Conservation (phyloP, 2,888 invertebrate genomes). For the Notodonta dromedarius region DNA sequence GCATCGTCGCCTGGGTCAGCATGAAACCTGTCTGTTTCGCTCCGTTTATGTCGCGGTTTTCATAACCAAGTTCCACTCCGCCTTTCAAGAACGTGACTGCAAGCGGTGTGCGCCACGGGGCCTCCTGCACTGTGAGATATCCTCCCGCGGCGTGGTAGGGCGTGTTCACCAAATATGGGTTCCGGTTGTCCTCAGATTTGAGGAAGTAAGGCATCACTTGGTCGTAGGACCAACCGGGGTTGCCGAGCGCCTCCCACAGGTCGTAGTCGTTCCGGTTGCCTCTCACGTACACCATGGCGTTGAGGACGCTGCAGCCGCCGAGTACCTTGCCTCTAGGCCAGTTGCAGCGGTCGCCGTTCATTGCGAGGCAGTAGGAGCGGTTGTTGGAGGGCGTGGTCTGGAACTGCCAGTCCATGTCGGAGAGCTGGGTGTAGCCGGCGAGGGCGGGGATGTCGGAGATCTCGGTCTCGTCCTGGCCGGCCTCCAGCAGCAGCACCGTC, state of each 20-base stretch:
- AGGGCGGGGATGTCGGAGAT: slow-evolving; percentile 94
- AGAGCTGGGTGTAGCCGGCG: slow-evolving; percentile 92
- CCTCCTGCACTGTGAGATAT: slow-evolving; percentile 92
- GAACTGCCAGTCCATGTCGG: slow-evolving; percentile 96
- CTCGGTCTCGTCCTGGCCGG: slow-evolving; percentile 95
- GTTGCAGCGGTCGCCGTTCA: slow-evolving; percentile 94
- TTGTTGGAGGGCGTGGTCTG: slow-evolving; percentile 92
- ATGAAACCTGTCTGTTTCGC: slow-evolving; percentile 94
- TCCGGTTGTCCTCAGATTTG: slow-evolving; percentile 94
- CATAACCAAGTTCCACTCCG: slow-evolving; percentile 92
- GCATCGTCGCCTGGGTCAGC: slow-evolving; percentile 93
- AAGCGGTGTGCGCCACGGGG: slow-evolving; percentile 92
- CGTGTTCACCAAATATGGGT: slow-evolving; percentile 90
- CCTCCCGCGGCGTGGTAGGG: slow-evolving; percentile 91
- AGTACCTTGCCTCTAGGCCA: slow-evolving; percentile 97
- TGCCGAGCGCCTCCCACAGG: slow-evolving; percentile 92
- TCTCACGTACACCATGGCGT: slow-evolving; percentile 96
- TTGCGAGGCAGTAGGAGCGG: slow-evolving; percentile 93
- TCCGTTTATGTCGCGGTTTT: slow-evolving; percentile 92
- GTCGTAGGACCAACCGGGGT: slow-evolving; percentile 93
- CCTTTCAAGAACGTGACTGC: slow-evolving; percentile 93
- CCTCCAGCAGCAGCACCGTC: slow-evolving; percentile 93
- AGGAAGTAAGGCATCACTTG: slow-evolving; percentile 93
- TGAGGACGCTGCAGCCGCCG: slow-evolving; percentile 94
- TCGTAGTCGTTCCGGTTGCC: slow-evolving; percentile 95